These are phyloP conservation scores for Neolamprologus brichardi DNA, from an alignment of 2,113 vertebrate genomes.

Conservation along the genomic window DNA sequence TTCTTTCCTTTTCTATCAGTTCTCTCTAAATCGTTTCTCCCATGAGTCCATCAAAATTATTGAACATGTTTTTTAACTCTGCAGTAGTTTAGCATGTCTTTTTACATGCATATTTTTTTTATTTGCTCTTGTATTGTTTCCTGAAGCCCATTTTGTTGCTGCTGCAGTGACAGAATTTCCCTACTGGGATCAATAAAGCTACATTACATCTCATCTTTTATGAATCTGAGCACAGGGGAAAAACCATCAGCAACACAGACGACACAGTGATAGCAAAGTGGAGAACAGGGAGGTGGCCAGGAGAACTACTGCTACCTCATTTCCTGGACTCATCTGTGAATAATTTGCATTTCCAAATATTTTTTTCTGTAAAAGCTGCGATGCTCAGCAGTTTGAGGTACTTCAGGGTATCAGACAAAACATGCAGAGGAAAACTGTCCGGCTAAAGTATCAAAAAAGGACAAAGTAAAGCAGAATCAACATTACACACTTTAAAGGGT, in stretches of 20 bases:
- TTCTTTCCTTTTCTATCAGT: background rate
- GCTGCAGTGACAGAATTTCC: background rate
- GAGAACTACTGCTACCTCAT: background rate
- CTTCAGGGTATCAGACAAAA: background rate
- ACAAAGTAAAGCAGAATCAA: background rate
- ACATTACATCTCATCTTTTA: slow-evolving; percentile 28
- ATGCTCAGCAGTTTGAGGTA: background rate
- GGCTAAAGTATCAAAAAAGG: background rate
- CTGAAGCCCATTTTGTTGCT: background rate
- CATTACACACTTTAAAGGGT: background rate
- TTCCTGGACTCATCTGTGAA: background rate
- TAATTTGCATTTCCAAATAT: background rate
- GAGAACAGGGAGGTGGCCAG: background rate
- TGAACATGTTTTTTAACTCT: background rate
- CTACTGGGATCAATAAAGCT: slow-evolving; percentile 23
- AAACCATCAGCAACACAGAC: background rate
- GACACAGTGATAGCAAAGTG: background rate
- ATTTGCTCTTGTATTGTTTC: background rate
- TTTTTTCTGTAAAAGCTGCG: background rate
- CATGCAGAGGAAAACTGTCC: background rate
- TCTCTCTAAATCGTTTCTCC: background rate
- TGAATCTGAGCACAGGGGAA: slow-evolving; percentile 2
- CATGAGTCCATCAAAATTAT: background rate
- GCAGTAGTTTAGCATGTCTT: background rate
- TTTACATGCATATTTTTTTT: background rate